These are phyloP conservation scores for Eurystomus gularis DNA, from an alignment of 2,113 vertebrate genomes.

Conservation along the genomic window DNA sequence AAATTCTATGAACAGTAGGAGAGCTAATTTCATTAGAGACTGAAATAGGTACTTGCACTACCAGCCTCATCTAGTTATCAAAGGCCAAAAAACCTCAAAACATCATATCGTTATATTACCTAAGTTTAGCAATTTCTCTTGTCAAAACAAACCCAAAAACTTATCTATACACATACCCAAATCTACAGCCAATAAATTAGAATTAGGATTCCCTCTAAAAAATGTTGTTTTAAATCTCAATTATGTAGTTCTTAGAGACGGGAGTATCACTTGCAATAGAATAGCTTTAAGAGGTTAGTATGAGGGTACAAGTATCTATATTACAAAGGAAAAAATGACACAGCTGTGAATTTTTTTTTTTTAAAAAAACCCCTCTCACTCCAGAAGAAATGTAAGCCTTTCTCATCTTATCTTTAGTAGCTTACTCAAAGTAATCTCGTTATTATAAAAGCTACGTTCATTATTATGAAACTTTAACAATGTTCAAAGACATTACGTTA, in stretches of 20 bases:
- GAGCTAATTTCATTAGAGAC: neutral
- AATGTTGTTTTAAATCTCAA: neutral
- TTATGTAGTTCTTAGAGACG: neutral
- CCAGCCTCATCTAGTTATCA: neutral
- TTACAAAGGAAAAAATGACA: neutral
- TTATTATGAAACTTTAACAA: neutral
- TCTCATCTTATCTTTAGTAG: neutral
- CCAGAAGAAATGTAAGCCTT: neutral
- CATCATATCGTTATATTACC: rapidly evolving
- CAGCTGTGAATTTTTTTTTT: neutral
- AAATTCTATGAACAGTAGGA: rapidly evolving
- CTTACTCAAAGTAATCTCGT: neutral
- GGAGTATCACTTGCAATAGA: neutral
- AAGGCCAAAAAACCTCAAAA: neutral
- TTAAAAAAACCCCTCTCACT: no score
- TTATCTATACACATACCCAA: neutral
- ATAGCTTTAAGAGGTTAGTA: neutral
- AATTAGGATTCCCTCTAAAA: neutral
- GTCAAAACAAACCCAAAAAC: neutral
- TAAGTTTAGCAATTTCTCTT: neutral
- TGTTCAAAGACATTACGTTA: neutral
- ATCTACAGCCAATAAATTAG: neutral
- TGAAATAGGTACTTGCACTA: neutral
- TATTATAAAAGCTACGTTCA: neutral
- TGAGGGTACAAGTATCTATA: neutral